Evolutionary conservation across 2,888 invertebrate species (phyloP), one percentile per base, ranked within the genome.

Genomic region (Drosophila greeni): DNA sequence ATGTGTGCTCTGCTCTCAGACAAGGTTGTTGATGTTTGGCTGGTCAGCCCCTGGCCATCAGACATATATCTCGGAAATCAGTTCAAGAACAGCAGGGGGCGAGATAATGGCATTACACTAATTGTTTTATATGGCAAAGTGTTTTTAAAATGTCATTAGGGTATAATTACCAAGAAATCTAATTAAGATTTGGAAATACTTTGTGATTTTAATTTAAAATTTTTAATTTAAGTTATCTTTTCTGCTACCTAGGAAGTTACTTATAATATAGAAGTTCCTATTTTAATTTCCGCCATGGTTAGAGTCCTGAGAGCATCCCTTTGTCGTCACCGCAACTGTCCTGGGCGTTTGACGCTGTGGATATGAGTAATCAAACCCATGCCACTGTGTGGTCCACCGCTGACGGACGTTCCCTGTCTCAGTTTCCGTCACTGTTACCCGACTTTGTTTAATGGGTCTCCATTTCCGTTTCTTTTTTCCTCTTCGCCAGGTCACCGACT

Each of bases 401-500:
- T 52, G 66, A 47, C 40, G 20, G 51, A 16, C 48, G 33, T 33
- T 43, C 7, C 31, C 29, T 18, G 40, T 16, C 14, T 20, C 20
- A 12, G 48, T 31, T 24, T 6, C 31, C 40, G 2, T n/a, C 9
- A 23, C 56, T 62, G 36, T 43, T 24, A 36, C 47, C 20, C 23
- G 40, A 48, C 39, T 53, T 49, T 67, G 40, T 26, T 16, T 37
- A 70, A 45, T 42, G 51, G 5, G 1, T 26, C 9, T 26, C 8
- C 20, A 90, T 31, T 33, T 36, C 33, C 29, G 2, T 31, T 39
- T 5, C 92, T 92, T 4, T 45, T 16, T 16, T 8, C 18, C 43
- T 31, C 75, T n/a, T 16, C 12, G 18, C 0, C 91, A 92, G 89
- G 92, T 92, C 51, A 90, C 91, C 54, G 93, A 93, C 85, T 92